Evolutionary conservation across 2,113 vertebrate species (phyloP).

Genomic region (Osmerus mordax): DNA sequence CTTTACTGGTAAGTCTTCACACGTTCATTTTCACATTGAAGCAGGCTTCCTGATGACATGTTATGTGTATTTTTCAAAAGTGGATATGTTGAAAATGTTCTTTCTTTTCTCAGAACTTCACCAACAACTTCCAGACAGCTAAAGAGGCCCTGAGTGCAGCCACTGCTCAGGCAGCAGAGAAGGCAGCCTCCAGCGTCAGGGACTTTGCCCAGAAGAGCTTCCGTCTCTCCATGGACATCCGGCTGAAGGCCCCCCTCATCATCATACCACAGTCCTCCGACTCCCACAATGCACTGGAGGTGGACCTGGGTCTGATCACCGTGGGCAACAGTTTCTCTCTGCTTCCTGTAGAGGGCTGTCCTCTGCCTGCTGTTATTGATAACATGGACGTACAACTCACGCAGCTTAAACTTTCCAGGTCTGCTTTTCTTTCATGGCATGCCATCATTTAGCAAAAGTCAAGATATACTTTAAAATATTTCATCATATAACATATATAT

Average conservation of each 20-base stretch:
- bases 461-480: background rate
- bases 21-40: too few relatives aligned
- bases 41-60: background rate
- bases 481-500: background rate
- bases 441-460: background rate
- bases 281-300: constrained; percentile 79
- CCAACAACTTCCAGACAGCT: constrained; percentile 85
- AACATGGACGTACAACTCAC: constrained; percentile 83
- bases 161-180: constrained; percentile 87
- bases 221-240: constrained; percentile 81
- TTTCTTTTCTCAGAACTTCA: constrained; percentile 77
- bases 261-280: constrained; percentile 86
- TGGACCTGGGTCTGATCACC: constrained; percentile 91
- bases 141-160: constrained; percentile 84
- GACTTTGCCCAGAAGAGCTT: constrained; percentile 90
- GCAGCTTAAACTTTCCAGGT: constrained; percentile 89
- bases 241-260: constrained; percentile 91
- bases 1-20: constrained; percentile 82
- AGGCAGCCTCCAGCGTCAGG: constrained; percentile 86
- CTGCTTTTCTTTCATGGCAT: background rate
- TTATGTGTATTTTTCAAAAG: background rate
- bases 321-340: constrained; percentile 79
- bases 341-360: constrained; percentile 61
- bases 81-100: background rate
- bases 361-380: constrained; percentile 85